phyloP scores from a whole-genome alignment of 2,113 vertebrate genomes.

The Phylloscopus whistleri region DNA sequence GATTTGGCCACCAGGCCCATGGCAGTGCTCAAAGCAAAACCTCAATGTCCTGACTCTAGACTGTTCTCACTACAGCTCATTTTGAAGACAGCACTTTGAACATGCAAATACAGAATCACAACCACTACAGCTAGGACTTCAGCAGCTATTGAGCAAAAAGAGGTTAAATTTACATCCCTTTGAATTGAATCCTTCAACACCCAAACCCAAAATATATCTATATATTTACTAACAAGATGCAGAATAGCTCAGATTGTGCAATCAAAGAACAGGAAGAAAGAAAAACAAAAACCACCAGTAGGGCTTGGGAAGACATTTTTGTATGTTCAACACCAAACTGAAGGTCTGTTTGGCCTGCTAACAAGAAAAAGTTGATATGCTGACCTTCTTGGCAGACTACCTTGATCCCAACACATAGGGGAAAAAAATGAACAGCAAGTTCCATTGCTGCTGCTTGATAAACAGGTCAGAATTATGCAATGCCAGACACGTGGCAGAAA shows the following conservation, averaged over 20 bases:
- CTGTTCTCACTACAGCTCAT: not conserved
- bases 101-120: not conserved
- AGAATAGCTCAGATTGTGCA: not conserved
- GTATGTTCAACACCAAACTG: not conserved
- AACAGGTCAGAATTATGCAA: constrained; percentile 8
- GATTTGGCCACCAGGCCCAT: not conserved
- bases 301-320: not conserved
- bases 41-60: not conserved
- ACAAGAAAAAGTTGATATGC: not conserved
- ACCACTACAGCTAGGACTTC: not conserved
- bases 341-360: not conserved
- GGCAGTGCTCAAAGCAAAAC: not conserved
- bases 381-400: not conserved
- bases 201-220: not conserved
- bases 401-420: not conserved
- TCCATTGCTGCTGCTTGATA: not conserved
- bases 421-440: not conserved
- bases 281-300: not conserved
- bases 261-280: not conserved
- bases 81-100: not conserved
- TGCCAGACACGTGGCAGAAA: not conserved
- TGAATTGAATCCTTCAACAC: not conserved
- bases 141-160: not conserved
- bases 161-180: not conserved
- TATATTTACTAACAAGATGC: not conserved